phyloP scores from a whole-genome alignment of 1,140 invertebrate genomes.

The Chrysoperla carnea region DNA sequence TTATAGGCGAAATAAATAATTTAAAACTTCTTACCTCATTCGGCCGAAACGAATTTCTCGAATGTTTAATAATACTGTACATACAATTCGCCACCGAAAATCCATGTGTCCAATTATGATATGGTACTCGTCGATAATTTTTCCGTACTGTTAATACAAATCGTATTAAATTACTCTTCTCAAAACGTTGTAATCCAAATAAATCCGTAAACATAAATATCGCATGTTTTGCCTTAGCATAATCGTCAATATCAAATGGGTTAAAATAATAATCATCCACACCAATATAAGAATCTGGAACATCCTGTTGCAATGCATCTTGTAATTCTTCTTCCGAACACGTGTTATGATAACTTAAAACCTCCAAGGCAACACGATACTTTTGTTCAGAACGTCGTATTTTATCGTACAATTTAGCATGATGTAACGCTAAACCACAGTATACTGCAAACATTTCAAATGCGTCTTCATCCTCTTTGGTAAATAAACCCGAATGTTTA shows the following conservation, averaged over 20 bases:
- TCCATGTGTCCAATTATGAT: slow-evolving; percentile 76
- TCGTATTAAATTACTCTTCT: slow-evolving; percentile 38
- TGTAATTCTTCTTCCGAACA: slow-evolving; percentile 52
- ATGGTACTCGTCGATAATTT: slow-evolving; percentile 65
- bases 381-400: slow-evolving; percentile 70
- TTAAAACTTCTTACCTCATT: slow-evolving; percentile 31
- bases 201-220: slow-evolving; percentile 67
- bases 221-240: slow-evolving; percentile 48
- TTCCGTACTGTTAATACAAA: slow-evolving; percentile 68
- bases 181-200: slow-evolving; percentile 40
- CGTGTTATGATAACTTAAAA: slow-evolving; percentile 68
- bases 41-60: slow-evolving; percentile 31
- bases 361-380: slow-evolving; percentile 63
- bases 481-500: slow-evolving; percentile 50
- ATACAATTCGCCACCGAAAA: slow-evolving; percentile 72
- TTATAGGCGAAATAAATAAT: too few species aligned
- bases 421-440: slow-evolving; percentile 67
- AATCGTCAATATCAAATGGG: slow-evolving; percentile 44
- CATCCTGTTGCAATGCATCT: slow-evolving; percentile 23
- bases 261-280: slow-evolving; percentile 52
- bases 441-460: slow-evolving; percentile 75
- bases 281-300: slow-evolving; percentile 18
- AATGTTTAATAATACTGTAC: slow-evolving; percentile 54
- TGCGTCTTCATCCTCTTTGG: slow-evolving; percentile 57
- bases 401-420: slow-evolving; percentile 72